Evolutionary conservation across 2,113 vertebrate genomes (phyloP), one percentile per base, ranked within the genome.

Genomic region (Siniperca chuatsi): DNA sequence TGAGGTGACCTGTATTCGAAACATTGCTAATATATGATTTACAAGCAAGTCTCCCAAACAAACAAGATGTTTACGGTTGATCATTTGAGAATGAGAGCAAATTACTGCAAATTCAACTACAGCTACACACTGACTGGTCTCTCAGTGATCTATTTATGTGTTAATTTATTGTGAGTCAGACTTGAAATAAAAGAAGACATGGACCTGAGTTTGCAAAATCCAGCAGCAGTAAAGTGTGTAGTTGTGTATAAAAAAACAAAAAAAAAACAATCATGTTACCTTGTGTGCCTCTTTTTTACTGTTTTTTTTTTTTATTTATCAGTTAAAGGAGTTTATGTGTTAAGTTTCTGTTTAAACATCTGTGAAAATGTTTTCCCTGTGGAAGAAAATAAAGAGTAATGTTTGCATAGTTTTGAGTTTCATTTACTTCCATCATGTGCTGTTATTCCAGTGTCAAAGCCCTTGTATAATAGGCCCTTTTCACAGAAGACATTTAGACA

Each of bases 151-250:
- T 93, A 87, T 93, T 87, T 93, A 93, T 93, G 73, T 85, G 78
- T 92, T 91, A 79, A 92, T 93, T 94, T 94, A 93, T 92, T 92
- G 67, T 85, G 62, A 73, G 77, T 81, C 74, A 75, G 61, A 89
- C 86, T 84, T 87, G 85, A 84, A 90, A 87, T 81, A 20, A 85
- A 81, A 75, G 13, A 73, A 72, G 58, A 88, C 12, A 46, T 83
- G 55, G 71, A 85, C 71, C 46, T 77, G 58, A 87, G 55, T 81
- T 78, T 79, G 55, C 3, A 57, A 64, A 87, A 79, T 64, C 44
- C n/a, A 67, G 54, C 67, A 74, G 40, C 55, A 48, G 46, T 52
- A 54, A 70, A 78, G 58, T 80, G 61, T 84, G 8, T 73, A 44
- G 23, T 40, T 72, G 21, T 82, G n/a, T 44, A 20, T 74, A 79